Conservation (phyloP, 2,113 vertebrate genomes). For the Pachyramphus minor region DNA sequence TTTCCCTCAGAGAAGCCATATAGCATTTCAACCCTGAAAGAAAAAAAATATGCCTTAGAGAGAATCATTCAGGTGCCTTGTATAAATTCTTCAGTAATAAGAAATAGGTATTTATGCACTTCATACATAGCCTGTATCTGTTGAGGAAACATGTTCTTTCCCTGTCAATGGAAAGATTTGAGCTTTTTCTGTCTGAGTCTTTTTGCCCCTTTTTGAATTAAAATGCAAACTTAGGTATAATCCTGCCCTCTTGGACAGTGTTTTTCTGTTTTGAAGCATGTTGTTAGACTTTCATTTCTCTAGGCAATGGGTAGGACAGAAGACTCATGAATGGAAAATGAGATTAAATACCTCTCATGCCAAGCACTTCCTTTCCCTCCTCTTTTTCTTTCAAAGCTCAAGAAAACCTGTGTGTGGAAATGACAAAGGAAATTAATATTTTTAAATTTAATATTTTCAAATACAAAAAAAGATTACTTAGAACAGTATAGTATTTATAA, state of each 20-base stretch:
- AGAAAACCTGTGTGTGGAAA: background rate
- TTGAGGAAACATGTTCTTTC: background rate
- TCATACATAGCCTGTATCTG: background rate
- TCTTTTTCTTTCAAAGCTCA: background rate
- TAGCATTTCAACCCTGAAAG: background rate
- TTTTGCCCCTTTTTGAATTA: background rate
- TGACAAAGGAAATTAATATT: background rate
- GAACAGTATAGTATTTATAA: background rate
- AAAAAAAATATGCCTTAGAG: conserved; percentile 29
- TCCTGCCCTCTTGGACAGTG: background rate
- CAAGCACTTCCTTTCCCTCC: background rate
- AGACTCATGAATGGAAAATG: background rate
- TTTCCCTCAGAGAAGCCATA: conserved; percentile 25
- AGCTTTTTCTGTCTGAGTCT: background rate
- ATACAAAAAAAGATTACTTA: background rate
- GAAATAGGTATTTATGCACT: background rate
- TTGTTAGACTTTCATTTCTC: background rate
- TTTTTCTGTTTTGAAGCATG: background rate
- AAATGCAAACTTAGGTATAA: background rate
- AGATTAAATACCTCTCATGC: background rate
- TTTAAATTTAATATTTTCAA: background rate
- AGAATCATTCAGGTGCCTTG: conserved; percentile 8
- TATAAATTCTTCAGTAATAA: conserved; percentile 19
- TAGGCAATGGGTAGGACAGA: background rate
- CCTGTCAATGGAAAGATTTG: background rate